phyloP scores from a whole-genome alignment of 2,113 vertebrate species.

The Chlamydotis undulata region DNA sequence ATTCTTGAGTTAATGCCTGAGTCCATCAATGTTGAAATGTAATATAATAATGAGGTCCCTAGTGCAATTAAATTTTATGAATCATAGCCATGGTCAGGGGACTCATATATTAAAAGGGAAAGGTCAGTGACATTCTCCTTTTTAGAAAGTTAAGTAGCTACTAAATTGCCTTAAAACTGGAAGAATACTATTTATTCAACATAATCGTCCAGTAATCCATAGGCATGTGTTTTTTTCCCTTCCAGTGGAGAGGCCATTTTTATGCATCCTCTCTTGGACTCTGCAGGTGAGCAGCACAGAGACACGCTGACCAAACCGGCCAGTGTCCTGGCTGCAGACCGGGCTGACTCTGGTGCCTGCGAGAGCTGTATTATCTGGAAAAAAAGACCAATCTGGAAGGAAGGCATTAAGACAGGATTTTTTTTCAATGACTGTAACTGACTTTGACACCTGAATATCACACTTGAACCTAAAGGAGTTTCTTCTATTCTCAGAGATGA shows the following conservation, averaged over 20 bases:
- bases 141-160: background rate
- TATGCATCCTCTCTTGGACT: background rate
- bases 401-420: background rate
- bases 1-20: background rate
- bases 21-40: background rate
- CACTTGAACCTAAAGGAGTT: background rate
- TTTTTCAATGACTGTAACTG: background rate
- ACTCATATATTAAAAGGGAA: slow-evolving; percentile 1
- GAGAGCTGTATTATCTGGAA: background rate
- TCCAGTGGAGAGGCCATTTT: background rate
- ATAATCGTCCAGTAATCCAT: background rate
- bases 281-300: background rate
- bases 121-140: background rate
- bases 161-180: background rate
- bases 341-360: accelerated
- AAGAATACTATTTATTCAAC: background rate
- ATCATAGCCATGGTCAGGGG: background rate
- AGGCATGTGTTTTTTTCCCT: background rate
- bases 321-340: background rate
- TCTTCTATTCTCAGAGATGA: background rate
- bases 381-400: background rate
- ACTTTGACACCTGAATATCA: background rate
- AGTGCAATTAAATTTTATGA: background rate
- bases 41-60: slow-evolving; percentile 24
- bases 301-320: background rate